Evolutionary conservation across 1,140 invertebrate genomes (phyloP).

Genomic region (Elysia chlorotica): DNA sequence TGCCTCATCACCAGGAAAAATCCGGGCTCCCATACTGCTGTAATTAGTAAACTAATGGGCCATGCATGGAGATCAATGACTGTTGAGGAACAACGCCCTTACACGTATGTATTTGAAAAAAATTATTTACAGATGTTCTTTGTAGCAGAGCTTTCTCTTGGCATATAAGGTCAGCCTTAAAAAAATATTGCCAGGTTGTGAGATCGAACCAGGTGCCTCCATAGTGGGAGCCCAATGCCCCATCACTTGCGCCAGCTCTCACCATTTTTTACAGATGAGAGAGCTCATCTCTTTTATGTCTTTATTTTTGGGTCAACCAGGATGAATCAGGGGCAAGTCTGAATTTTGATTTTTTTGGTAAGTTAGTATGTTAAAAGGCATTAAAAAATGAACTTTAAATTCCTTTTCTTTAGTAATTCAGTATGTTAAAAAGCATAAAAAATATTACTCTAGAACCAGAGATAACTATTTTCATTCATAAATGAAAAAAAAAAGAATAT

Average conservation of each 20-base stretch:
- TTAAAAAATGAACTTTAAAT: no score
- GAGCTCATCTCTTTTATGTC: no score
- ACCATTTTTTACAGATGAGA: no score
- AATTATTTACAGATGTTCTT: not conserved
- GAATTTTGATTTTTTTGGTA: no score
- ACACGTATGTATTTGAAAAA: constrained; percentile 37
- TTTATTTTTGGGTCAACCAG: no score
- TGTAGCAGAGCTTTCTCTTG: not conserved
- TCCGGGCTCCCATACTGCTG: constrained; percentile 50
- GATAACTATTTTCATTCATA: no score
- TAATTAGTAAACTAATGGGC: constrained; percentile 57
- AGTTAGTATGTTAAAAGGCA: no score
- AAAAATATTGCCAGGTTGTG: not conserved
- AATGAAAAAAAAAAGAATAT: no score
- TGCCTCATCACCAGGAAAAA: constrained; percentile 51
- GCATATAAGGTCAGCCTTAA: not conserved
- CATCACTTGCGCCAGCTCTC: not conserved
- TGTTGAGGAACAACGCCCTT: constrained; percentile 45
- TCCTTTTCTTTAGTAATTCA: no score
- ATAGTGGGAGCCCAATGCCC: not conserved
- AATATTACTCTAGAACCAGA: no score
- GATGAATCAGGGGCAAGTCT: no score
- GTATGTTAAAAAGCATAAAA: no score
- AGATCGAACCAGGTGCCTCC: not conserved
- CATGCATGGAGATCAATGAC: constrained; percentile 53